Conservation (phyloP, 2,113 vertebrate genomes). For the Macaca nemestrina region DNA sequence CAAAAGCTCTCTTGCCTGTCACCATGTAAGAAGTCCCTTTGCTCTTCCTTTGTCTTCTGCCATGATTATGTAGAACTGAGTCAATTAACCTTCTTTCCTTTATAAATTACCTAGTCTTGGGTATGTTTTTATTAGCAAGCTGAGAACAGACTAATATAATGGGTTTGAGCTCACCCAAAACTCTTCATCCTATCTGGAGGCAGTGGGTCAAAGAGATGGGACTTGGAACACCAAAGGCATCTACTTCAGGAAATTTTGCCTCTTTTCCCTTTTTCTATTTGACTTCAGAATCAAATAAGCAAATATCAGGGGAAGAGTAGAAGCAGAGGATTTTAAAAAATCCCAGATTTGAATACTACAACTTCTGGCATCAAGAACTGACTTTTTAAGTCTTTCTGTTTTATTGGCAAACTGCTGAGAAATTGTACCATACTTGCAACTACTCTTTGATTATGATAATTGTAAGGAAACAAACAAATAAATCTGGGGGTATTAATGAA, state of each 20-base stretch:
- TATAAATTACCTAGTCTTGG: no score
- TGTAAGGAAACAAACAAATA: neutral
- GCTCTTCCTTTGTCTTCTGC: no score
- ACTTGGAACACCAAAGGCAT: accelerated
- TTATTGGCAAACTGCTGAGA: neutral
- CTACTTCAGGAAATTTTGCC: neutral
- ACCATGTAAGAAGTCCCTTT: no score
- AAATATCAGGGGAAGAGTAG: neutral
- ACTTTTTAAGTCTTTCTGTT: neutral
- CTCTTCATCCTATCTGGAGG: neutral
- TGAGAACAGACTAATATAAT: no score
- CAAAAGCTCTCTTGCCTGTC: no score
- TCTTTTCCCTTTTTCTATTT: neutral
- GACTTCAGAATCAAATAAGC: neutral
- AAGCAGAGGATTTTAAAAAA: neutral
- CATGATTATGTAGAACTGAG: no score
- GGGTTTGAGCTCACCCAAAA: neutral
- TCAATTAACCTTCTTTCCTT: no score
- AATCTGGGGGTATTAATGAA: neutral
- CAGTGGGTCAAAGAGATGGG: neutral
- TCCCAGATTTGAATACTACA: neutral
- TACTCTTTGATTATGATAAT: neutral
- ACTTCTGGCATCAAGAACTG: neutral
- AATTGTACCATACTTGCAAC: neutral
- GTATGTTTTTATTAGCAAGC: no score